Evolutionary conservation across 1,140 invertebrate species (phyloP), one percentile per base, ranked within the genome.

Genomic region (Nasonia longicornis): DNA sequence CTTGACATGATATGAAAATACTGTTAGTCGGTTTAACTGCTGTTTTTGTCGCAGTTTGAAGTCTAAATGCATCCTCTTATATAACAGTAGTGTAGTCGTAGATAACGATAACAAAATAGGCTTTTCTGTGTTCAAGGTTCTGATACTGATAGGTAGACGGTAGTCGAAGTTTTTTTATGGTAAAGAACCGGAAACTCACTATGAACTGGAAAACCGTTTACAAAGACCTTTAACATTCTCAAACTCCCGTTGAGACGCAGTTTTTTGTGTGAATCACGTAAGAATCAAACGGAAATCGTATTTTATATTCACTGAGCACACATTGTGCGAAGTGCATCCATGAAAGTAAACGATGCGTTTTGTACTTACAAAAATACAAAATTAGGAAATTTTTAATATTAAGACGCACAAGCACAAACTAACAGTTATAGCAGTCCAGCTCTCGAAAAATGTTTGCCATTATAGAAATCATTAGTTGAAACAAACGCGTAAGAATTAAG

Each of bases 181-280:
- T 74, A 74, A 74, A 58, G 45, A 58, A 63, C 48, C 26, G 45
- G 58, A 76, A 76, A 76, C 20, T n/a, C 16, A 10, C 45, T 11
- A 6, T 11, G 10, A 22, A n/a, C 52, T 11, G 26, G 31, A 2
- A 42, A 76, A 66, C 26, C 0, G 16, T 42, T 76, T 64, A 10
- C 16, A 58, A 58, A n/a, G 52, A 66, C n/a, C n/a, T 64, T 58
- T n/a, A 52, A 64, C 4, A 12, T 63, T 64, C n/a, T 14, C 10
- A 7, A 64, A 10, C 7, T n/a, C 16, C 20, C 6, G 16, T 58
- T 74, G 12, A 12, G 42, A 26, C 35, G 20, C 16, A n/a, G 52
- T 16, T 58, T 58, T 58, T 42, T 42, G 38, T 42, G 8, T 42
- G 38, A 42, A 42, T 42, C 38, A 42, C 7, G 45, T 29, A 31